phyloP scores from a whole-genome alignment of 2,888 invertebrate species.

The Amphipyra berbera region DNA sequence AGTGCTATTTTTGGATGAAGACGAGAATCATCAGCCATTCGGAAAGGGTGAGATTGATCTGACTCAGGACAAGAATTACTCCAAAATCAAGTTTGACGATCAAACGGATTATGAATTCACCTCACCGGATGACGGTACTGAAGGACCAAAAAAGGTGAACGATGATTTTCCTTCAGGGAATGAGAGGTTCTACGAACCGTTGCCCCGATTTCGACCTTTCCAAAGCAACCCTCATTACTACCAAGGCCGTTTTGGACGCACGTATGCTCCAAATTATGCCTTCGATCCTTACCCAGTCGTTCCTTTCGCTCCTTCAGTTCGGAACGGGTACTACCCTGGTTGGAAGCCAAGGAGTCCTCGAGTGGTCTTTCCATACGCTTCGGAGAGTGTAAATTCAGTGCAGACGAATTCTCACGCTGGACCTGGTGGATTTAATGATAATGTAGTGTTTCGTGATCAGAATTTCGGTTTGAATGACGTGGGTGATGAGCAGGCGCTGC shows the following conservation, averaged over 20 bases:
- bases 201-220: constrained; percentile 71
- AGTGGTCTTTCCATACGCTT: constrained; percentile 85
- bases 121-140: constrained; percentile 70
- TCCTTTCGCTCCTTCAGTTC: constrained; percentile 67
- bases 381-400: constrained; percentile 79
- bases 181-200: constrained; percentile 81
- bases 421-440: constrained; percentile 74
- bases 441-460: constrained; percentile 90
- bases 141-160: constrained; percentile 54
- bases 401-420: constrained; percentile 85
- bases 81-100: constrained; percentile 88
- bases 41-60: constrained; percentile 85
- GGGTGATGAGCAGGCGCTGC: constrained; percentile 90
- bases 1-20: constrained; percentile 82
- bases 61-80: constrained; percentile 74
- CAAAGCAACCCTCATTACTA: constrained; percentile 74
- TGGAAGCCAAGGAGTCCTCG: constrained; percentile 87
- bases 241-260: constrained; percentile 78
- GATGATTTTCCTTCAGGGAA: constrained; percentile 74
- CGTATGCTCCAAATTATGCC: constrained; percentile 79
- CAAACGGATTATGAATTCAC: constrained; percentile 84
- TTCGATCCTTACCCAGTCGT: constrained; percentile 74
- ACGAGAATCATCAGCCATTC: constrained; percentile 76
- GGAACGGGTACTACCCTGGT: constrained; percentile 79
- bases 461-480: constrained; percentile 90